phyloP scores from a whole-genome alignment of 2,888 invertebrate species.

The Spodoptera picta region DNA sequence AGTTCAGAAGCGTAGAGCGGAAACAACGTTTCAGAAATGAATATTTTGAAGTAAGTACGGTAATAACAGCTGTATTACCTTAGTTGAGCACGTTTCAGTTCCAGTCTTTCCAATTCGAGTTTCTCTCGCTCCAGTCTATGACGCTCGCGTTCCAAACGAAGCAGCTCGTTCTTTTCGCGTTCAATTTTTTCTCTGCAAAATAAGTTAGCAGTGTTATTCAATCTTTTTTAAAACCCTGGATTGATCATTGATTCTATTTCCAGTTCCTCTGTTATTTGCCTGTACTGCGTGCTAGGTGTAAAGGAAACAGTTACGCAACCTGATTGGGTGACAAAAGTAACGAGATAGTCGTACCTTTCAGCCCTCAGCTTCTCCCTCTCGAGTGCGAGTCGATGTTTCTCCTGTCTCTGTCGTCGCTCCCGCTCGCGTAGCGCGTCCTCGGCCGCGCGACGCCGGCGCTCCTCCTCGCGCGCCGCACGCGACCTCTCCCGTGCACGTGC shows the following conservation, averaged over 20 bases:
- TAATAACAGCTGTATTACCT: conserved; percentile 75
- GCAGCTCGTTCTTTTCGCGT: conserved; percentile 94
- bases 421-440: conserved; percentile 93
- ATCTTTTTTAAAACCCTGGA: too few species aligned
- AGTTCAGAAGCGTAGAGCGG: too few species aligned
- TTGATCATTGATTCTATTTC: too few species aligned
- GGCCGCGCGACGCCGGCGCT: conserved; percentile 93
- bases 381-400: conserved; percentile 93
- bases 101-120: conserved; percentile 93
- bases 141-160: conserved; percentile 94
- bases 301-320: too few species aligned
- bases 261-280: too few species aligned
- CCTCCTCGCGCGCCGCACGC: conserved; percentile 93
- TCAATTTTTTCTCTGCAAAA: conserved; percentile 93
- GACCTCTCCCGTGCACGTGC: conserved; percentile 93
- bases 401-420: conserved; percentile 94
- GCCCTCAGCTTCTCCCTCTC: conserved; percentile 94
- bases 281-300: too few species aligned
- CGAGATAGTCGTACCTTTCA: conserved; percentile 86
- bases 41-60: background rate
- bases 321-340: too few species aligned
- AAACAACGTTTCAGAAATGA: too few species aligned
- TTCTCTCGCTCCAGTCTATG: conserved; percentile 93
- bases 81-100: conserved; percentile 94
- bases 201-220: background rate